A percentile compares a stretch with the other conserved stretches of the same genome.
Evolutionary conservation across 2,113 vertebrate genomes (phyloP).

Genomic region (Xyrauchen texanus): DNA sequence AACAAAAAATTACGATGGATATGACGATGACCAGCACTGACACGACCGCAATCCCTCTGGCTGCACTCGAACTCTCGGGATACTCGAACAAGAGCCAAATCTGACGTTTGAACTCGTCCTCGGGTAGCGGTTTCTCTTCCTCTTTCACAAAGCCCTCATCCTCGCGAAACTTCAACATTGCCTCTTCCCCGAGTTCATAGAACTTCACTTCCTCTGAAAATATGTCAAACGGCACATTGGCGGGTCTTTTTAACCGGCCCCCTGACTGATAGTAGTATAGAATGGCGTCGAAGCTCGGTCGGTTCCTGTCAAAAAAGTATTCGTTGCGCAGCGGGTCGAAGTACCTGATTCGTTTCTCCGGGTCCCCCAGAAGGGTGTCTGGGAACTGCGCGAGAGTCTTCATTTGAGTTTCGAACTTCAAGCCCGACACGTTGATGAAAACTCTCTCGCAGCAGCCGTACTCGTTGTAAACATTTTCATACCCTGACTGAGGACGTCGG

Average conservation of each 20-base stretch:
- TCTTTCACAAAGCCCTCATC: slow-evolving; percentile 97
- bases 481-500: slow-evolving; percentile 83
- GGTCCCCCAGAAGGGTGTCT: slow-evolving; percentile 91
- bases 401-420: slow-evolving; percentile 94
- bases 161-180: slow-evolving; percentile 93
- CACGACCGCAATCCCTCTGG: slow-evolving; percentile 94
- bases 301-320: slow-evolving; percentile 96
- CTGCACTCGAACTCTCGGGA: slow-evolving; percentile 93
- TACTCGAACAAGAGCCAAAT: slow-evolving; percentile 99
- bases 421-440: slow-evolving; percentile 95
- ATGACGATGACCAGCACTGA: slow-evolving; percentile 97
- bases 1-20: slow-evolving; percentile 96
- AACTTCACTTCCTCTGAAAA: slow-evolving; percentile 98
- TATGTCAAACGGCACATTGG: slow-evolving; percentile 94
- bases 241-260: slow-evolving; percentile 91
- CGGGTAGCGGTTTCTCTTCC: slow-evolving; percentile 89
- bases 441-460: slow-evolving; percentile 93
- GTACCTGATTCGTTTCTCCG: slow-evolving; percentile 89
- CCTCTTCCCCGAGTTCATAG: slow-evolving; percentile 95
- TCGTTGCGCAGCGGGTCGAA: slow-evolving; percentile 97
- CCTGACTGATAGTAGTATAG: slow-evolving; percentile 97
- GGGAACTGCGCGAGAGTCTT: slow-evolving; percentile 97
- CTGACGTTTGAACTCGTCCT: slow-evolving; percentile 95
- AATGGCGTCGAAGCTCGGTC: slow-evolving; percentile 96
- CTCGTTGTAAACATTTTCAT: slow-evolving; percentile 85